Base-by-base conservation (phyloP, 2,113 vertebrate genomes). In the Pristiophorus japonicus region DNA sequence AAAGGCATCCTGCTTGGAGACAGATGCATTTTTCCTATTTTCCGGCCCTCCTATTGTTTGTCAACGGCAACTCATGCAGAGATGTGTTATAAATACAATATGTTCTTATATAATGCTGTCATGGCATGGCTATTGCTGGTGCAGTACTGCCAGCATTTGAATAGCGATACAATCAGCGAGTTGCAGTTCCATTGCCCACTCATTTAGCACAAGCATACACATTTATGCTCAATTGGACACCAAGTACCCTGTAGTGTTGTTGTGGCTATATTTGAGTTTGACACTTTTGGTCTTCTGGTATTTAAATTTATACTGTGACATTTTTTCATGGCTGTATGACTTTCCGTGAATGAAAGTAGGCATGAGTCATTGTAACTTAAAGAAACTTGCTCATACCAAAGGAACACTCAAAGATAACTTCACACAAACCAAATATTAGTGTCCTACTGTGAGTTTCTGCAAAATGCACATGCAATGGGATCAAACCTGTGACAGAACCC, bases 81-180 rank as follows among this genome's bases (percentile, higher is more conserved):
- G 59, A 92, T 20, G 87, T 91, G 88, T 92, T 63, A 92, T 92
- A 92, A 92, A 92, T 63, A 92, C 88, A 92, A 63, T 92, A 92
- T 92, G 88, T 92, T n/a, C n/a, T n/a, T 92, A 42, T 63, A 92
- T 92, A 92, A 92, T 63, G n/a, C 59, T 92, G 59, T 62, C 59
- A 63, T 7, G 34, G 24, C 27, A 38, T 65, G 88, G 59, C 59
- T 63, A 20, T 22, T 65, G 59, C 59, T 91, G 88, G 30, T 63
- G 59, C 51, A 55, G 24, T 88, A 55, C 7, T 55, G 22, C 59
- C 59, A 63, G 59, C 6, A n/a, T 63, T 63, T 63, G 18, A 63
- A 59, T 59, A 38, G 20, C 1, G 55, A 63, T 38, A 63, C 14
- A n/a, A 38, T 38, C n/a, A 63, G 20, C 8, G 59, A 90, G 55